A percentile compares a stretch with the other conserved stretches of the same genome.
Evolutionary conservation across 2,888 invertebrate genomes (phyloP).

Genomic region (Microctonus brassicae): DNA sequence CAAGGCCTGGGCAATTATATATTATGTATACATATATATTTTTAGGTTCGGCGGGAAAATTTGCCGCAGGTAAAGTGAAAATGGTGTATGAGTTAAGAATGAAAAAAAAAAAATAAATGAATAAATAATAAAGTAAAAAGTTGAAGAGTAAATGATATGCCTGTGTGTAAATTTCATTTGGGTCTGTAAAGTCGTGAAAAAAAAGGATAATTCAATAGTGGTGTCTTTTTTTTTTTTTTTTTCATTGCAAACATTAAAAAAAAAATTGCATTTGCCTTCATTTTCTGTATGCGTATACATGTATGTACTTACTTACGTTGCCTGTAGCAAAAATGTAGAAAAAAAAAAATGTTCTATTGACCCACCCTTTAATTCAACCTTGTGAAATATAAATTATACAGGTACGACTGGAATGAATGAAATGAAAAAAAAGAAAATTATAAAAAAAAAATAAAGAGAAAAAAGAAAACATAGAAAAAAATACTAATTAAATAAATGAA

Average conservation of each 20-base stretch:
- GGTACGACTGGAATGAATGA: not conserved
- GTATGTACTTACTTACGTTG: not conserved
- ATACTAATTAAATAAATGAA: slow-evolving; percentile 34
- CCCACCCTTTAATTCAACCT: not conserved
- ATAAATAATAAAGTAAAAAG: not conserved
- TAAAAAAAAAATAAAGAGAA: not conserved
- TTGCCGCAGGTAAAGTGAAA: not conserved
- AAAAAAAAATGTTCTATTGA: not conserved
- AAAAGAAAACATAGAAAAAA: slow-evolving; percentile 2
- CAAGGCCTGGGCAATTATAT: not conserved
- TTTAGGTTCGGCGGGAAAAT: too few relatives aligned
- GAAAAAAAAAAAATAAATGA: not conserved
- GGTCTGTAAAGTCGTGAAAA: too few relatives aligned
- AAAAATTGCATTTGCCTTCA: not conserved
- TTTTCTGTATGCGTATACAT: too few relatives aligned
- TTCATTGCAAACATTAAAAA: too few relatives aligned
- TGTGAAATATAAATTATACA: not conserved
- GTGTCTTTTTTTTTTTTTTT: not conserved
- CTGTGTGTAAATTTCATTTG: not conserved
- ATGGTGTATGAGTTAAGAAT: not conserved
- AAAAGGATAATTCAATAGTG: slow-evolving; percentile 2
- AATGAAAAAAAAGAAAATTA: not conserved
- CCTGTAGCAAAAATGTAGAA: not conserved
- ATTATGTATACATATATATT: too few relatives aligned
- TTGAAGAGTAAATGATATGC: not conserved